Conservation (phyloP, 1,140 invertebrate genomes). For the Diorhabda sublineata region DNA sequence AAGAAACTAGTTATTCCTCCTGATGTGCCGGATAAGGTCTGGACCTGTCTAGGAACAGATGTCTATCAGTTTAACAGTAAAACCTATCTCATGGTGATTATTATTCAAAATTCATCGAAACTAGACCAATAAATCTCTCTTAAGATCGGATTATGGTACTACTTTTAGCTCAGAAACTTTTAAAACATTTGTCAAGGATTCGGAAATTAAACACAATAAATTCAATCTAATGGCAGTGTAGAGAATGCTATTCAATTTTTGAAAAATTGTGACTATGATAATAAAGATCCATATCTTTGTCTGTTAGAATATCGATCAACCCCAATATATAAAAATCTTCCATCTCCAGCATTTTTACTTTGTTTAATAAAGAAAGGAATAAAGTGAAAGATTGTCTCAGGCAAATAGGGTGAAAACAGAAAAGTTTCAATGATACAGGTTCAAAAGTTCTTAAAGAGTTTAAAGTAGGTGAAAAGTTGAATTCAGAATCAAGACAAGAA, state of each 20-base stretch:
- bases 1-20: background rate
- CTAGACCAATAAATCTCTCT: background rate
- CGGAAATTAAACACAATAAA: background rate
- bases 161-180: background rate
- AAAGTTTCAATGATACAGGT: no score
- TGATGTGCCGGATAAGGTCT: background rate
- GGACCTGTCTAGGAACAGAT: background rate
- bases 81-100: background rate
- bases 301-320: background rate
- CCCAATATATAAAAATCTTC: background rate
- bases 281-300: background rate
- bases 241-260: background rate
- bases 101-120: background rate
- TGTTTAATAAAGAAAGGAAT: no score
- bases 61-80: background rate
- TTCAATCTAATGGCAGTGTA: background rate
- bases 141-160: background rate
- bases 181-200: background rate
- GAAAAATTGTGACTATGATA: background rate
- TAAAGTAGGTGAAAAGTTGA: background rate
- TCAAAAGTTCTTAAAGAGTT: no score
- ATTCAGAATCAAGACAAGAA: slow-evolving; percentile 1
- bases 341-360: no score
- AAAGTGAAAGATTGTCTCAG: no score
- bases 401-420: no score